phyloP scores from a whole-genome alignment of 2,888 invertebrate genomes.

The Lasioglossum vierecki region DNA sequence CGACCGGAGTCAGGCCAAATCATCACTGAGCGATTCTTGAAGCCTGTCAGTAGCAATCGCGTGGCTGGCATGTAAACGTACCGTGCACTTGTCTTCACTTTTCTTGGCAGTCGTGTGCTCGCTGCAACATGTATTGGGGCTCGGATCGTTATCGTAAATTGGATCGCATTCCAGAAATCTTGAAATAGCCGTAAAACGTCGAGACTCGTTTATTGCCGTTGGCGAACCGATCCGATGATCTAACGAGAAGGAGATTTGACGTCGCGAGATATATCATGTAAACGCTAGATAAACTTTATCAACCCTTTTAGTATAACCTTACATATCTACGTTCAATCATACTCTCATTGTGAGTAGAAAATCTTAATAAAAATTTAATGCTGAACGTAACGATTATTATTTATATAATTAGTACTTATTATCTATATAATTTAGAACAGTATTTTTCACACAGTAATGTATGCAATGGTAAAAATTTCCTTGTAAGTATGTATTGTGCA shows the following conservation, averaged over 20 bases:
- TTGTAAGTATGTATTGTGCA: not conserved
- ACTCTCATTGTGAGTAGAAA: not conserved
- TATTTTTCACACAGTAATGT: not conserved
- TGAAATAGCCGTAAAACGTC: conserved; percentile 65
- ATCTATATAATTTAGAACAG: too few species aligned
- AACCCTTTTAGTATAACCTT: not conserved
- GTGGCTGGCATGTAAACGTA: conserved; percentile 40
- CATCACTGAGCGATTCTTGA: conserved; percentile 29
- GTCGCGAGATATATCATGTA: not conserved
- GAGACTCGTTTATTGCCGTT: conserved; percentile 33
- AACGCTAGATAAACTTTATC: not conserved
- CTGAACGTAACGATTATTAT: too few species aligned
- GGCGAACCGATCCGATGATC: conserved; percentile 7
- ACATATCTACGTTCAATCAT: not conserved
- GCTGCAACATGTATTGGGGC: conserved; percentile 35
- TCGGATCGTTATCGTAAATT: conserved; percentile 75
- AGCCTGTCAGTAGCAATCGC: conserved; percentile 32
- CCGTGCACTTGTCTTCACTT: conserved; percentile 35
- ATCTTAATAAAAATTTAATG: not conserved
- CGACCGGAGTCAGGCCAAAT: not conserved
- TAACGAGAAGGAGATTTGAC: conserved; percentile 4
- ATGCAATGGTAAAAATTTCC: not conserved
- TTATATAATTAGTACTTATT: too few species aligned
- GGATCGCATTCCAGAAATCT: conserved; percentile 74
- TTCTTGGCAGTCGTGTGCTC: conserved; percentile 6